Evolutionary conservation across 2,113 vertebrate species (phyloP).

Genomic region (Onychostruthus taczanowskii): DNA sequence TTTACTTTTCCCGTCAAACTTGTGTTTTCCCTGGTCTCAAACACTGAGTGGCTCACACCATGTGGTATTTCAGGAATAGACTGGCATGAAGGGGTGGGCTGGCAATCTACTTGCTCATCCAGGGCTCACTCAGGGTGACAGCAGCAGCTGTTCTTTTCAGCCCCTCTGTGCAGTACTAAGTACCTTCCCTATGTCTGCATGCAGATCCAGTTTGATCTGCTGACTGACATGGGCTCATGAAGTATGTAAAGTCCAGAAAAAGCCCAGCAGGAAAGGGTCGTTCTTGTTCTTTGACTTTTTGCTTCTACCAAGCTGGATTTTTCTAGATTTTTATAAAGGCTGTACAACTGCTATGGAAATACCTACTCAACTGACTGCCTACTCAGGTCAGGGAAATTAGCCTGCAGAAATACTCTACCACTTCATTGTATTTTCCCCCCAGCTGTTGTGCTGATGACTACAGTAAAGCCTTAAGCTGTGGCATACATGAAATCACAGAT

Average conservation of each 20-base stretch:
- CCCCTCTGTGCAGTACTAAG: neutral
- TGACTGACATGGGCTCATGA: conserved; percentile 5
- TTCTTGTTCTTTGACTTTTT: conserved; percentile 3
- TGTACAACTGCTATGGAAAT: neutral
- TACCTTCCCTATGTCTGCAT: neutral
- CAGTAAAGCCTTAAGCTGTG: neutral
- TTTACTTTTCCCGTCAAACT: neutral
- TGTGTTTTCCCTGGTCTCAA: neutral
- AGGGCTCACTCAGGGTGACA: conserved; percentile 16
- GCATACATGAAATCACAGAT: neutral
- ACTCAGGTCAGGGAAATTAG: neutral
- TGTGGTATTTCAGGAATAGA: neutral
- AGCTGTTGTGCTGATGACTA: neutral
- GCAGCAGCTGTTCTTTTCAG: conserved; percentile 44
- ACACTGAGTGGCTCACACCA: neutral
- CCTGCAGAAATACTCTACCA: neutral
- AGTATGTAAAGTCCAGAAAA: conserved; percentile 20
- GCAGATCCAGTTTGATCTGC: conserved; percentile 25
- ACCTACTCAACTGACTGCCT: neutral
- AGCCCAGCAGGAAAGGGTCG: neutral
- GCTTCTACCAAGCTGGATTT: neutral
- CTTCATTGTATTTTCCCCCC: neutral
- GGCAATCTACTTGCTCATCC: neutral
- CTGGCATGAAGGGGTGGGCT: neutral
- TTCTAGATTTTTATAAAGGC: neutral